A percentile compares a stretch with the other conserved stretches of the same genome.
phyloP scores from a whole-genome alignment of 2,797 vertebrate species.

The Sarcophilus harrisii region DNA sequence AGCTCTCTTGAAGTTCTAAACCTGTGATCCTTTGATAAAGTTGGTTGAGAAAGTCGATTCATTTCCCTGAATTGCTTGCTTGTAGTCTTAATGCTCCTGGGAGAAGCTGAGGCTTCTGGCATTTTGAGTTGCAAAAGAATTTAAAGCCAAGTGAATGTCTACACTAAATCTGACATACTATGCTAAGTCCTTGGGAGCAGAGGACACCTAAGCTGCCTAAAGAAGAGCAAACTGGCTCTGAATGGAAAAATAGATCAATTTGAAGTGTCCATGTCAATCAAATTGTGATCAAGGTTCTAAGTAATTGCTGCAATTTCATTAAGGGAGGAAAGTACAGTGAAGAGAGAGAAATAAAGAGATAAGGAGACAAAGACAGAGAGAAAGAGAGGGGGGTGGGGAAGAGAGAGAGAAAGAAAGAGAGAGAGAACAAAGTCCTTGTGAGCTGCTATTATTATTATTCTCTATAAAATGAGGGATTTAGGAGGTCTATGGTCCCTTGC shows the following conservation, averaged over 20 bases:
- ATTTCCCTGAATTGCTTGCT: background rate
- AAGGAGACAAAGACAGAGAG: no score
- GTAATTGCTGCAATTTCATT: background rate
- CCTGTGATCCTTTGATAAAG: background rate
- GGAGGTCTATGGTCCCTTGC: background rate
- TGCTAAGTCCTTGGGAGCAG: background rate
- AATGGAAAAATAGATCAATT: background rate
- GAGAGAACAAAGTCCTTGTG: background rate
- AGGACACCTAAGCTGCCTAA: background rate
- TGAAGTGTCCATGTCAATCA: background rate
- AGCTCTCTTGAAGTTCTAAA: background rate
- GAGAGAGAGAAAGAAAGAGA: background rate
- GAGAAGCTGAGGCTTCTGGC: background rate
- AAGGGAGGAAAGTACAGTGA: background rate
- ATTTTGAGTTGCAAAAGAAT: background rate
- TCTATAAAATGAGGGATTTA: background rate
- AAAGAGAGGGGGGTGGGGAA: no score
- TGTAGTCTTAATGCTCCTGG: background rate
- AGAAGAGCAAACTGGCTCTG: background rate
- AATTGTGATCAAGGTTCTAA: background rate
- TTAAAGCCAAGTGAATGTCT: background rate
- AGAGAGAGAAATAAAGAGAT: background rate
- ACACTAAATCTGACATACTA: background rate
- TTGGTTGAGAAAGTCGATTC: background rate
- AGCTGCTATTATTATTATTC: background rate